These are phyloP conservation scores for Thalassophryne amazonica DNA, from an alignment of 2,797 vertebrate species.

Conservation along the genomic window DNA sequence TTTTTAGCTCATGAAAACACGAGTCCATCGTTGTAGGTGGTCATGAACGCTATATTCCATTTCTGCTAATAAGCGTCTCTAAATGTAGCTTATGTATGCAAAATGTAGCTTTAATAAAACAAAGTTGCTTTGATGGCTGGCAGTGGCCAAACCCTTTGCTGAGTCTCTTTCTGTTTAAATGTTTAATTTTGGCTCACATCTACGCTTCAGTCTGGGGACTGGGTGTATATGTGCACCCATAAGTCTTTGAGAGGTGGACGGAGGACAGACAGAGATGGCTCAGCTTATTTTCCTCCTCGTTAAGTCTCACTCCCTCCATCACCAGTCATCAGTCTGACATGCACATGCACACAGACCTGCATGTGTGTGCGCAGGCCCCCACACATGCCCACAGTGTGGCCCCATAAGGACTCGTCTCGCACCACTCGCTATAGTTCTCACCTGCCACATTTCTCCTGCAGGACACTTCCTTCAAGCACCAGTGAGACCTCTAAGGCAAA, in stretches of 20 bases:
- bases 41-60: no score
- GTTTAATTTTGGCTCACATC: no score
- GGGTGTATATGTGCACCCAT: conserved; percentile 13
- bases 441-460: conserved; percentile 40
- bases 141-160: no score
- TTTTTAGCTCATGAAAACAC: no score
- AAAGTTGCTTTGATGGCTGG: no score
- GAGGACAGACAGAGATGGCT: conserved; percentile 60
- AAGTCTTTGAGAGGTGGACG: conserved; percentile 38
- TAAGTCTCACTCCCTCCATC: conserved; percentile 48
- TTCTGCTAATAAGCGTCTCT: no score
- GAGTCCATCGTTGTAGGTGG: no score
- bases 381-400: not conserved
- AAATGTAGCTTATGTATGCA: no score
- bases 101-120: no score
- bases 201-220: no score
- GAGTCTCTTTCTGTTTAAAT: no score
- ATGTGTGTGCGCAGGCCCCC: not conserved
- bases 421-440: conserved; percentile 12
- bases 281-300: conserved; percentile 67
- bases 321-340: conserved; percentile 37
- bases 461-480: conserved; percentile 37
- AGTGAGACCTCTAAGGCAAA: conserved; percentile 33
- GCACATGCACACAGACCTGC: not conserved
- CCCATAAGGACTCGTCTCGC: conserved; percentile 33